Base-by-base conservation (phyloP, 2,113 vertebrate genomes). In the Pelmatolapia mariae region DNA sequence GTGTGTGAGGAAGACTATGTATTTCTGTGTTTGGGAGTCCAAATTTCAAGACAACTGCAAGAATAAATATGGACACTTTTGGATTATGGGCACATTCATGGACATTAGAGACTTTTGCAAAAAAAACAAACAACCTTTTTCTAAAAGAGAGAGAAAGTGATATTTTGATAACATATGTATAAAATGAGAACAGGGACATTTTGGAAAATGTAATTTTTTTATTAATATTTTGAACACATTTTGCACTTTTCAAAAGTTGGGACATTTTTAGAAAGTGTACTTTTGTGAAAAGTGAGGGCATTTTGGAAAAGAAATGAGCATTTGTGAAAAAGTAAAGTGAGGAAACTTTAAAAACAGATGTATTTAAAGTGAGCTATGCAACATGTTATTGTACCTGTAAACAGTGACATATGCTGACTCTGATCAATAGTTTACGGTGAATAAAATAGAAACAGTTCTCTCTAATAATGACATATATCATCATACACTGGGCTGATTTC, bases 371-470 rank as follows among this genome's bases (percentile, higher is more conserved):
- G 61, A 66, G 61, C 19, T 12, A 1, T 22, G 11, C 15, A 47
- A 47, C 43, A 76, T 29, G 24, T 18, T 24, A 18, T 26, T 76
- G 68, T 19, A 76, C 40, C 40, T 47, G 40, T 61, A 61, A 1
- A 1, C 15, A 5, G 15, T 29, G 15, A 29, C 68, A 47, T 7
- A 2, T 29, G 6, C 40, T 29, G 40, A 19, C 38, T 76, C 68
- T 5, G 24, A 76, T 76, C 6, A 2, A 1, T 47, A 18, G 15
- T 11, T 43, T 26, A 26, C 43, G 10, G 8, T 11, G 68, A 29
- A 29, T 76, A 31, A 76, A 29, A 76, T 1, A 47, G 4, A 76
- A 47, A 19, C 24, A 0, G 15, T 50, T 50, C 24, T 12, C 16
- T 50, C 15, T 76, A 76, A 76, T 31, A 76, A 76, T 78, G 24